A percentile compares a stretch with the other conserved stretches of the same genome.
phyloP scores from a whole-genome alignment of 2,113 vertebrate genomes.

The Cyrtonyx montezumae region DNA sequence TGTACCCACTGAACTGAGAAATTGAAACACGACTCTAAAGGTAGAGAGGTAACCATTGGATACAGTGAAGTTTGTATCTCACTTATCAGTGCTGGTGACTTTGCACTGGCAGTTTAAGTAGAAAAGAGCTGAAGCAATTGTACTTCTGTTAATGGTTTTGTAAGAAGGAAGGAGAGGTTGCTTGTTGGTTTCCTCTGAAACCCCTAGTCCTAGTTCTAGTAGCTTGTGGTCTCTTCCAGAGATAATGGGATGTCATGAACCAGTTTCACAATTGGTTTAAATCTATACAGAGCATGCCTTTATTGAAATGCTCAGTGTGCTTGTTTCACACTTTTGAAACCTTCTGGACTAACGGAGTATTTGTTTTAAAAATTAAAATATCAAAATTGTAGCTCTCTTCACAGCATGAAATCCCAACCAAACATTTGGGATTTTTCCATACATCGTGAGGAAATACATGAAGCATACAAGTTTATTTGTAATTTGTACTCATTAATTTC shows the following conservation, averaged over 20 bases:
- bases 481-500: conserved; percentile 37
- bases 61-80: neutral
- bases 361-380: neutral
- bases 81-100: neutral
- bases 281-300: neutral
- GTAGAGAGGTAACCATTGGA: neutral
- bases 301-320: neutral
- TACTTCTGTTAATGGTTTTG: conserved; percentile 12
- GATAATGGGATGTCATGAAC: neutral
- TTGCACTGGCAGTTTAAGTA: neutral
- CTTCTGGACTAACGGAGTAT: neutral
- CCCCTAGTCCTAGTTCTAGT: neutral
- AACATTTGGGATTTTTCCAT: neutral
- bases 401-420: neutral
- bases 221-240: neutral
- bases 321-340: neutral
- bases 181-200: neutral
- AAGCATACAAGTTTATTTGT: neutral
- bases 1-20: neutral
- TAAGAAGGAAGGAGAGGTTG: neutral
- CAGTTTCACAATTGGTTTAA: neutral
- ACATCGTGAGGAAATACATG: neutral
- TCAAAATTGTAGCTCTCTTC: neutral
- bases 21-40: neutral
- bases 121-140: neutral